A percentile compares a stretch with the other conserved stretches of the same genome.
phyloP scores from a whole-genome alignment of 2,797 vertebrate genomes.

The Falco concolor region DNA sequence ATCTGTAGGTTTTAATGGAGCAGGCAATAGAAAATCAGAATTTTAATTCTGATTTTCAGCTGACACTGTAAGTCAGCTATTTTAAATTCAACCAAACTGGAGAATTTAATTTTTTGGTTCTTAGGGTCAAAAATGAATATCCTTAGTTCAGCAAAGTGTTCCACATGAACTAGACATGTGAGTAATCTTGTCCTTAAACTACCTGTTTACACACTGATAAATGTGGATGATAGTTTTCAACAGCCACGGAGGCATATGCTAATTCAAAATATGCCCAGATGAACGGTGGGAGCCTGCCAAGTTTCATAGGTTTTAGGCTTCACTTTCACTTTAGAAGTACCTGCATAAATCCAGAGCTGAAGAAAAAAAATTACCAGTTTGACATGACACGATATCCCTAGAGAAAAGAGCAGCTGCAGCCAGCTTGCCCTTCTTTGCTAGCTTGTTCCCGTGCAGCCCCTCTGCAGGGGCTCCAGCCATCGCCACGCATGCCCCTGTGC shows the following conservation, averaged over 20 bases:
- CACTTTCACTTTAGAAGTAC: neutral
- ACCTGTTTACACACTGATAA: neutral
- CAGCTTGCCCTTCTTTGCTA: neutral
- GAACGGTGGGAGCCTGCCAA: neutral
- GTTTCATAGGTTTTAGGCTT: neutral
- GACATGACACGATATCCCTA: neutral
- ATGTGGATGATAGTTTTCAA: neutral
- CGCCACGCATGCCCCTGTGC: neutral
- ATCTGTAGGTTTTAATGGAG: conserved; percentile 32
- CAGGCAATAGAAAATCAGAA: neutral
- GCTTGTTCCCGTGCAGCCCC: neutral
- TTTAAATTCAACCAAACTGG: neutral
- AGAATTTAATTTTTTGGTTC: neutral
- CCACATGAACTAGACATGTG: neutral
- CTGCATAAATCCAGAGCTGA: neutral
- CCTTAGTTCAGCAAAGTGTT: neutral
- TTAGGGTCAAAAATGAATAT: neutral
- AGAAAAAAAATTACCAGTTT: neutral
- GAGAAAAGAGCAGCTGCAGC: neutral
- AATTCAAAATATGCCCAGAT: neutral
- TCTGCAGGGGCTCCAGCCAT: rapidly evolving
- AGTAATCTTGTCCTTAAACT: neutral
- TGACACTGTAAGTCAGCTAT: neutral
- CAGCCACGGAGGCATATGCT: neutral
- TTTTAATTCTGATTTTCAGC: neutral